phyloP scores from a whole-genome alignment of 2,113 vertebrate genomes.

The Phyllopteryx taeniolatus region DNA sequence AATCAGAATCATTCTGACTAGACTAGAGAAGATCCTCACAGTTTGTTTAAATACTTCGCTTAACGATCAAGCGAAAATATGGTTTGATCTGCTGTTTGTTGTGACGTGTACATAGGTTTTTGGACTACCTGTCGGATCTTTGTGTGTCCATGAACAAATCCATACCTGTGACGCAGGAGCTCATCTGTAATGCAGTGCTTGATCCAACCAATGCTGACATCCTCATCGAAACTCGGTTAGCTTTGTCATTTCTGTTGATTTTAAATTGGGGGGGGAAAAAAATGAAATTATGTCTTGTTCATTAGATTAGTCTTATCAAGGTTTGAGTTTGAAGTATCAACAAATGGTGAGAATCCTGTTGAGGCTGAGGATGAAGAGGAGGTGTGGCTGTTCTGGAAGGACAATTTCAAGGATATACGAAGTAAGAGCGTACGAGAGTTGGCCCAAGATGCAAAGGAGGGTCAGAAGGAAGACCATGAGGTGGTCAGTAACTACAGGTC shows the following conservation, averaged over 20 bases:
- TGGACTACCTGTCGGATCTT: conserved; percentile 96
- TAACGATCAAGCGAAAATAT: too few relatives aligned
- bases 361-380: conserved; percentile 94
- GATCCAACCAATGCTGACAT: conserved; percentile 92
- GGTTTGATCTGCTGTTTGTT: neutral
- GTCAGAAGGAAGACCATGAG: conserved; percentile 94
- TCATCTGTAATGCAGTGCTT: conserved; percentile 95
- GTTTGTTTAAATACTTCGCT: too few relatives aligned
- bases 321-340: conserved; percentile 85
- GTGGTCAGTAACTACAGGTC: conserved; percentile 97
- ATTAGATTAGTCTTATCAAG: conserved; percentile 89
- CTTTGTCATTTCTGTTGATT: neutral
- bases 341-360: conserved; percentile 80
- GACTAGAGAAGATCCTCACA: too few relatives aligned
- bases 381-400: conserved; percentile 97
- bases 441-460: conserved; percentile 96
- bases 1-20: too few relatives aligned
- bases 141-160: conserved; percentile 98
- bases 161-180: conserved; percentile 96
- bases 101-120: conserved; percentile 75
- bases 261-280: neutral
- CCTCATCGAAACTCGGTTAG: conserved; percentile 97
- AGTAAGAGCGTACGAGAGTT: conserved; percentile 94
- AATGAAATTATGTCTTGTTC: neutral
- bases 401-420: conserved; percentile 85